Percentiles rank a stretch among this genome's conserved stretches.
These are phyloP conservation scores for Barbus barbus DNA, from an alignment of 2,113 vertebrate species.

Conservation along the genomic window DNA sequence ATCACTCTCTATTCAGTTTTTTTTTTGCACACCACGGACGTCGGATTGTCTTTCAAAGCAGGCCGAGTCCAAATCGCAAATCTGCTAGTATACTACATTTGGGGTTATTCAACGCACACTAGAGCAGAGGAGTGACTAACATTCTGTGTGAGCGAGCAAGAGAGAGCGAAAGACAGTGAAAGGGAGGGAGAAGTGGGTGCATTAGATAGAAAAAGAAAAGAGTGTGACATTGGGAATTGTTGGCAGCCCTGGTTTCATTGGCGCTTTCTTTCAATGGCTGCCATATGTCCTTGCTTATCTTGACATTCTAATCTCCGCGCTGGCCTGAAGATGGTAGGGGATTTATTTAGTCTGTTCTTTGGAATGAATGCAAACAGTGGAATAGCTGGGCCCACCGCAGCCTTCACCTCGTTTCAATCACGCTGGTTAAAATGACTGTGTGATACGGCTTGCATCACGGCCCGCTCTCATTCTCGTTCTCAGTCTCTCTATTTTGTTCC, in stretches of 20 bases:
- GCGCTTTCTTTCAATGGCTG: slow-evolving; percentile 53
- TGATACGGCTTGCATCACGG: slow-evolving; percentile 66
- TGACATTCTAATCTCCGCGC: slow-evolving; percentile 73
- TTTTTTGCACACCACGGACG: neutral
- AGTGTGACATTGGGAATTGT: slow-evolving; percentile 55
- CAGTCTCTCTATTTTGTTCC: slow-evolving; percentile 48
- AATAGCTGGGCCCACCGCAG: slow-evolving; percentile 40
- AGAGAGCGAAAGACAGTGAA: neutral
- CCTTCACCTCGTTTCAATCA: slow-evolving; percentile 66
- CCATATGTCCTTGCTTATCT: slow-evolving; percentile 71
- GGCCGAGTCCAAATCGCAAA: neutral
- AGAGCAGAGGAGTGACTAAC: slow-evolving; percentile 39
- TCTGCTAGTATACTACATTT: slow-evolving; percentile 46
- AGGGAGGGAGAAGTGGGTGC: slow-evolving; percentile 36
- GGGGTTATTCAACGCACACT: slow-evolving; percentile 29
- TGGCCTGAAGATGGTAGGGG: slow-evolving; percentile 70
- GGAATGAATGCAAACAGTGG: slow-evolving; percentile 68
- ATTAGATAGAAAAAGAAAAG: slow-evolving; percentile 39
- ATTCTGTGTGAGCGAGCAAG: neutral
- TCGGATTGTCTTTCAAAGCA: slow-evolving; percentile 30
- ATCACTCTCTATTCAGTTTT: too few relatives aligned
- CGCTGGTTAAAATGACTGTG: slow-evolving; percentile 74
- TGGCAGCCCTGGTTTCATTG: slow-evolving; percentile 52
- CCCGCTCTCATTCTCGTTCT: slow-evolving; percentile 56
- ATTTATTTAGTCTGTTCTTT: slow-evolving; percentile 69